Percentiles rank a stretch among this genome's conserved stretches.
Conservation (phyloP, 2,888 invertebrate genomes). For the Diabrotica balteata region DNA sequence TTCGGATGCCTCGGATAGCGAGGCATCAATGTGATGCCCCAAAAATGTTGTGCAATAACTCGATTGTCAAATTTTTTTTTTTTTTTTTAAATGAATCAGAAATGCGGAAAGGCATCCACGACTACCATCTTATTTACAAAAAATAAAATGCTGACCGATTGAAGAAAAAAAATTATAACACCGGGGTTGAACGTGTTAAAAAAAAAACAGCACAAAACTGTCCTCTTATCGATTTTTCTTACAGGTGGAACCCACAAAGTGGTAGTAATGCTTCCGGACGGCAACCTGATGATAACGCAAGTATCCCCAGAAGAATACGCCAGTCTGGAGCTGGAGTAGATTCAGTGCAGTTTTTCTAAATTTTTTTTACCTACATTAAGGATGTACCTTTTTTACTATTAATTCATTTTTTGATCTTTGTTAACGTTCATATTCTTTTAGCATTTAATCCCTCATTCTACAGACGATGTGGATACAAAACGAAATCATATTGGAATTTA, state of each 20-base stretch:
- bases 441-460: conserved; percentile 28
- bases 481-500: conserved; percentile 2
- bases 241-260: conserved; percentile 84
- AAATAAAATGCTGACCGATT: too few species aligned
- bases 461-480: conserved; percentile 22
- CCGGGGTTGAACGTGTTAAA: too few species aligned
- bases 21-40: too few species aligned
- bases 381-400: conserved; percentile 13
- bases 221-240: conserved; percentile 30
- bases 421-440: conserved; percentile 24
- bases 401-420: conserved; percentile 17
- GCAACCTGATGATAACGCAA: conserved; percentile 86
- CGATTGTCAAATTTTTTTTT: too few species aligned
- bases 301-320: conserved; percentile 86
- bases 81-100: too few species aligned
- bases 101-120: too few species aligned
- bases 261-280: conserved; percentile 83
- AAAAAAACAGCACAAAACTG: too few species aligned
- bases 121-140: too few species aligned
- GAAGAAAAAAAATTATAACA: too few species aligned
- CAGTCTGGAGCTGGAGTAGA: conserved; percentile 62
- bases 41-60: too few species aligned
- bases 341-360: conserved; percentile 18
- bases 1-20: too few species aligned
- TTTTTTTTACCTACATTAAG: conserved; percentile 21